Conservation (phyloP, 2,113 vertebrate genomes). For the Megaceryle maxima region DNA sequence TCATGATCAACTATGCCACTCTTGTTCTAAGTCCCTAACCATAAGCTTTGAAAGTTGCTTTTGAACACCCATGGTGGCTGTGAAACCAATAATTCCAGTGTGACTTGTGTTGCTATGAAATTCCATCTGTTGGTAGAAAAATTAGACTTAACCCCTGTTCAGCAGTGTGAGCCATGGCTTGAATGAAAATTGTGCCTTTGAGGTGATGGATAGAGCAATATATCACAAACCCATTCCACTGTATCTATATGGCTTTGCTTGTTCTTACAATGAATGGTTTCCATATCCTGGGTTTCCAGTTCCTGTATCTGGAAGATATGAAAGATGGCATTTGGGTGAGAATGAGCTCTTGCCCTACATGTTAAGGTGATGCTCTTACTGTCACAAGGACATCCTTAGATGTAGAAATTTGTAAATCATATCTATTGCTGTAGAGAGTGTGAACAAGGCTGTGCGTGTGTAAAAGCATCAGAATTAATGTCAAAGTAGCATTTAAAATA, state of each 20-base stretch:
- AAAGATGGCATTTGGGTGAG: neutral
- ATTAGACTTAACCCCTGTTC: neutral
- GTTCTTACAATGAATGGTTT: conserved; percentile 32
- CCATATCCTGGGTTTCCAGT: neutral
- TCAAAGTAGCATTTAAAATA: neutral
- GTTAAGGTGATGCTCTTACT: neutral
- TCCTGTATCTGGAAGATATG: neutral
- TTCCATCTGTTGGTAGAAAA: neutral
- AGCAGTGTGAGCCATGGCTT: neutral
- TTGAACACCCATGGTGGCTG: neutral
- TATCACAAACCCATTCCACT: conserved; percentile 40
- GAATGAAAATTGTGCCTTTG: neutral
- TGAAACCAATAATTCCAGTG: neutral
- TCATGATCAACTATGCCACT: neutral
- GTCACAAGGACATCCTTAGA: neutral
- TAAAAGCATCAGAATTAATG: neutral
- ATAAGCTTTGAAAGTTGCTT: neutral
- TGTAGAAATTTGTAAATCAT: neutral
- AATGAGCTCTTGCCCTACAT: neutral
- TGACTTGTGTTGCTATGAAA: neutral
- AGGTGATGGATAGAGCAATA: conserved; percentile 35
- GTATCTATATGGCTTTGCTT: conserved; percentile 3
- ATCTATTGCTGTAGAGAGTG: neutral
- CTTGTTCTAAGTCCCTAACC: neutral
- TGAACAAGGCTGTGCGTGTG: neutral